phyloP scores from a whole-genome alignment of 2,797 vertebrate species.

The Enteromius radiatus region DNA sequence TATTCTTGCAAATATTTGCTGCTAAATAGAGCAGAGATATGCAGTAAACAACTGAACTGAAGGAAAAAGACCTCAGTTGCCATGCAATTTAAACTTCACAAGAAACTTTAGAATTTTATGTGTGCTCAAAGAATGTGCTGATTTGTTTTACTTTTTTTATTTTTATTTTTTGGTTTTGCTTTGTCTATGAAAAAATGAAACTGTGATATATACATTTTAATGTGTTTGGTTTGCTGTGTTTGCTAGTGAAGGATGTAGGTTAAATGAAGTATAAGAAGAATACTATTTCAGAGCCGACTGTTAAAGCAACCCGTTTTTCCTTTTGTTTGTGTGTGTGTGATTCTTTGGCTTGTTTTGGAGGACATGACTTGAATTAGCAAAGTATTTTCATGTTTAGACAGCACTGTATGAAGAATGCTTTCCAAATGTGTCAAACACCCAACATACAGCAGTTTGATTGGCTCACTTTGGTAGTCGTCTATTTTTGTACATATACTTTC shows the following conservation, averaged over 20 bases:
- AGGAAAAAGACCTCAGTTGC: constrained; percentile 53
- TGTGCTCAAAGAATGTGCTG: constrained; percentile 37
- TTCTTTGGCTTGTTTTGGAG: constrained; percentile 68
- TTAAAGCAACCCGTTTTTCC: constrained; percentile 76
- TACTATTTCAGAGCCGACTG: constrained; percentile 78
- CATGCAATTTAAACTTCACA: constrained; percentile 55
- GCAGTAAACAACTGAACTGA: constrained; percentile 58
- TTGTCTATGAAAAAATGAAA: constrained; percentile 80
- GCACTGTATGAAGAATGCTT: constrained; percentile 78
- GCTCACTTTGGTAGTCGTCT: constrained; percentile 76
- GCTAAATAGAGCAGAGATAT: constrained; percentile 72
- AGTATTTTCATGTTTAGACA: constrained; percentile 71
- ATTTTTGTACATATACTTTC: constrained; percentile 85
- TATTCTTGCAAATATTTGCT: constrained; percentile 67
- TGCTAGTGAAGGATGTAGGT: constrained; percentile 72
- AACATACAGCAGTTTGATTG: constrained; percentile 77
- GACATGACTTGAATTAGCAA: constrained; percentile 50
- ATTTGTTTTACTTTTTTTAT: constrained; percentile 14
- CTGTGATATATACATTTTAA: constrained; percentile 78
- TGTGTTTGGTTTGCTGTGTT: constrained; percentile 54
- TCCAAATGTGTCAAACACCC: constrained; percentile 75
- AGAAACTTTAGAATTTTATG: constrained; percentile 3
- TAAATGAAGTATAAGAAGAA: constrained; percentile 89
- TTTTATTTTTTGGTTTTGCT: constrained; percentile 59
- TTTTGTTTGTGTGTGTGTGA: constrained; percentile 60